These are phyloP conservation scores for Sarcoramphus papa DNA, from an alignment of 2,797 vertebrate genomes.

Conservation along the genomic window DNA sequence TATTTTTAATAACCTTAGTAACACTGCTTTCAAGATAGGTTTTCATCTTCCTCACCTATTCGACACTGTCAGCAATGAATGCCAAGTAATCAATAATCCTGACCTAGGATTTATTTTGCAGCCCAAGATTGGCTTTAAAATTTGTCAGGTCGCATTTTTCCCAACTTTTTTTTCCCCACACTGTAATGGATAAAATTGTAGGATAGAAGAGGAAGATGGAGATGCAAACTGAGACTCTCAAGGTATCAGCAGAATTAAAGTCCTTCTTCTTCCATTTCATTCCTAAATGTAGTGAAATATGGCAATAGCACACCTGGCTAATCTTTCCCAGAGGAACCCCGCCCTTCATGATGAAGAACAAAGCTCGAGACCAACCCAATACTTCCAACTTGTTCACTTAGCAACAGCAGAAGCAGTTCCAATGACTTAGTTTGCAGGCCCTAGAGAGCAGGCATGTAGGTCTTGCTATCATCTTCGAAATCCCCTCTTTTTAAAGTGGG, in stretches of 20 bases:
- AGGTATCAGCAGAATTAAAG: neutral
- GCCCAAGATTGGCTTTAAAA: neutral
- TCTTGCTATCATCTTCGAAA: neutral
- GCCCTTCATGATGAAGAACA: neutral
- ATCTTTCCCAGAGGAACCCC: neutral
- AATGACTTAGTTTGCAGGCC: neutral
- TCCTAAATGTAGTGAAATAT: neutral
- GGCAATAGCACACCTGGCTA: neutral
- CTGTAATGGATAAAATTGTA: neutral
- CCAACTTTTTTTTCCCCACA: neutral
- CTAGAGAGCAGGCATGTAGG: neutral
- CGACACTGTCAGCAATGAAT: neutral
- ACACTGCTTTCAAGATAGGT: neutral
- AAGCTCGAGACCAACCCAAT: neutral
- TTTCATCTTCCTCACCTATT: neutral
- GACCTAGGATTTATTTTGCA: conserved; percentile 2
- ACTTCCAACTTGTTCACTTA: neutral
- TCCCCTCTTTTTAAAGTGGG: neutral
- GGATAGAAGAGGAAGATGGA: neutral
- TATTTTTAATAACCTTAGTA: neutral
- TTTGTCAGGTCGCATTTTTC: neutral
- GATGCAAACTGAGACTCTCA: neutral
- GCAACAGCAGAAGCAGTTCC: neutral
- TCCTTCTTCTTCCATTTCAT: neutral
- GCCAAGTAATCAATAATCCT: neutral